phyloP scores from a whole-genome alignment of 2,113 vertebrate species.

The Haemorhous mexicanus region DNA sequence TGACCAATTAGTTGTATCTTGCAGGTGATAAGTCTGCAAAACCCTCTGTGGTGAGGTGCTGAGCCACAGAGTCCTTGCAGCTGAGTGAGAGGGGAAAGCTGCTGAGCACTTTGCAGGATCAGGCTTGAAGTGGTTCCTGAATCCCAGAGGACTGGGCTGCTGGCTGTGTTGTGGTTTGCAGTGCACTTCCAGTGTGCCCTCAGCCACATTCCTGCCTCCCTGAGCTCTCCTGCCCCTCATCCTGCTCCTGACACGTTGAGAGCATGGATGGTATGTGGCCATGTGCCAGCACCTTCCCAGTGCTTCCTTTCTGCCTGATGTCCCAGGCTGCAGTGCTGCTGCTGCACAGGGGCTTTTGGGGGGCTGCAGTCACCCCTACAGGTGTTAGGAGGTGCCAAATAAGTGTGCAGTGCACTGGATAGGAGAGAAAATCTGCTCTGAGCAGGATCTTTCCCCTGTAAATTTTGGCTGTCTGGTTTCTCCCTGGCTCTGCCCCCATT shows the following conservation, averaged over 20 bases:
- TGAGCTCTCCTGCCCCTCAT: neutral
- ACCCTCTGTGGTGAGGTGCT: neutral
- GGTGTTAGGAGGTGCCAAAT: neutral
- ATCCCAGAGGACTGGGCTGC: neutral
- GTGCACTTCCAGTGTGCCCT: neutral
- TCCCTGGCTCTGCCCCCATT: neutral
- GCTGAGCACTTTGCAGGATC: neutral
- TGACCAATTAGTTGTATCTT: neutral
- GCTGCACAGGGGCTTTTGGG: neutral
- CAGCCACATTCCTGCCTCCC: neutral
- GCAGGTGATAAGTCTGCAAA: neutral
- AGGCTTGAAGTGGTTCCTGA: conserved; percentile 31
- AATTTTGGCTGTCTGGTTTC: neutral
- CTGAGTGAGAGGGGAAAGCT: neutral
- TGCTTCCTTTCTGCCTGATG: neutral
- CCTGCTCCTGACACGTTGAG: neutral
- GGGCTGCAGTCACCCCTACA: neutral
- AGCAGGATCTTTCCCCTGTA: neutral
- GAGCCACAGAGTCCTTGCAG: neutral
- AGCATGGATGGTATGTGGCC: neutral
- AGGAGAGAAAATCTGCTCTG: neutral
- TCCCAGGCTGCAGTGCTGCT: neutral
- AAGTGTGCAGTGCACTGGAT: neutral
- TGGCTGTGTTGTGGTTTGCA: conserved; percentile 8
- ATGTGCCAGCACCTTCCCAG: neutral